Evolutionary conservation across 2,888 invertebrate genomes (phyloP).

Genomic region (Oxyteleia sp.): DNA sequence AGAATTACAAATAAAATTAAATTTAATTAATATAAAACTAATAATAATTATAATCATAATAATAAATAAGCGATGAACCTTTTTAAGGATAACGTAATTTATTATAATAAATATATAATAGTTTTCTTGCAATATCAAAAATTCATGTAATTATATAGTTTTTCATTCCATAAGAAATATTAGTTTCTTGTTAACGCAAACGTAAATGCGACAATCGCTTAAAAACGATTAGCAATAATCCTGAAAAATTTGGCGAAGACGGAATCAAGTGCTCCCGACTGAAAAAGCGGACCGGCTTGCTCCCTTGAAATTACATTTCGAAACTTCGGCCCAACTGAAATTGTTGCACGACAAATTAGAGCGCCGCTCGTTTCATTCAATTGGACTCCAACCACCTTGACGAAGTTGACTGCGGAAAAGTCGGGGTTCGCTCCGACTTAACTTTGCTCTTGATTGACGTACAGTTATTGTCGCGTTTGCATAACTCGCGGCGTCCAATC

Average conservation of each 20-base stretch:
- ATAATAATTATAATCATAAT: no score
- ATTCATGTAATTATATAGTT: no score
- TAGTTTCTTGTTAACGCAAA: no score
- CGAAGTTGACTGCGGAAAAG: constrained; percentile 67
- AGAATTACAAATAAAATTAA: no score
- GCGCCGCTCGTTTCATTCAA: constrained; percentile 64
- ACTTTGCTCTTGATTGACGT: constrained; percentile 86
- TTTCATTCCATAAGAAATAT: no score
- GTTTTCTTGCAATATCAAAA: no score
- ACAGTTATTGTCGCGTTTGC: constrained; percentile 86
- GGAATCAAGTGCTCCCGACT: constrained; percentile 28
- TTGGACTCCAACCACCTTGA: constrained; percentile 66
- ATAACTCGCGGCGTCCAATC: constrained; percentile 82
- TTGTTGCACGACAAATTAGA: constrained; percentile 69
- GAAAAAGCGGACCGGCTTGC: constrained; percentile 49
- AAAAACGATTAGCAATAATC: no score
- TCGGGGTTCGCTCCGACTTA: constrained; percentile 77
- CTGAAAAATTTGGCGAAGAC: constrained; percentile 27
- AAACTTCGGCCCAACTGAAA: constrained; percentile 62
- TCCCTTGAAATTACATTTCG: constrained; percentile 53
- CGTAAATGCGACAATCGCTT: no score
- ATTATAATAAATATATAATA: no score
- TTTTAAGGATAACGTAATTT: no score
- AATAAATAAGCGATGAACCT: no score
- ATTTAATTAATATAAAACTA: no score